Evolutionary conservation across 2,797 vertebrate genomes (phyloP).

Genomic region (Microctenopoma stevenorrisi): DNA sequence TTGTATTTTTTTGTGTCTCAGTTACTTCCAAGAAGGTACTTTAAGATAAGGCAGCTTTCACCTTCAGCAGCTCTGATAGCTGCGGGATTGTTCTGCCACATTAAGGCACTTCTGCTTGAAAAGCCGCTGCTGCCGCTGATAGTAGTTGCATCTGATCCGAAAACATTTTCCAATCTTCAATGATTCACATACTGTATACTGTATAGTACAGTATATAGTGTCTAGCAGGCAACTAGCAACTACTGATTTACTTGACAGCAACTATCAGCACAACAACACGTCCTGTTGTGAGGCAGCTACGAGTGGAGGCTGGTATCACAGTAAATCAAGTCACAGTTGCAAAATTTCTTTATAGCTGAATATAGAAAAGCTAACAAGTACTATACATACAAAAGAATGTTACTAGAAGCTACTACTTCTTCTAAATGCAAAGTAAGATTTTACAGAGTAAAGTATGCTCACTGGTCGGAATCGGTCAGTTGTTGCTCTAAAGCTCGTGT

Average conservation of each 20-base stretch:
- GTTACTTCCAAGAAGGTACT: not conserved
- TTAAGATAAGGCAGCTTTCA: slow-evolving; percentile 44
- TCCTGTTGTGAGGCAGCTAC: too few relatives aligned
- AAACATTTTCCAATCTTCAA: not conserved
- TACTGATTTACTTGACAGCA: too few relatives aligned
- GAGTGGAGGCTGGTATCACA: too few relatives aligned
- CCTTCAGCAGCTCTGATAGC: slow-evolving; percentile 50
- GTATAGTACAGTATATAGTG: too few relatives aligned
- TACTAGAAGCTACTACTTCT: not conserved
- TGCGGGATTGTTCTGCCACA: slow-evolving; percentile 13
- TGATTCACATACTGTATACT: not conserved
- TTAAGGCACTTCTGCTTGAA: slow-evolving; percentile 8
- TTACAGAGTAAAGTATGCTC: not conserved
- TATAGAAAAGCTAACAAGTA: too few relatives aligned
- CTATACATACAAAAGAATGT: too few relatives aligned
- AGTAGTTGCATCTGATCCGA: not conserved
- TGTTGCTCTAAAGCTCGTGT: not conserved
- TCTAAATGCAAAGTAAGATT: not conserved
- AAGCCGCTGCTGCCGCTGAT: not conserved
- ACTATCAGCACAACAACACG: too few relatives aligned
- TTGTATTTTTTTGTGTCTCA: not conserved
- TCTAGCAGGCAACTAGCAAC: too few relatives aligned
- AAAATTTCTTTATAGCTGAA: too few relatives aligned
- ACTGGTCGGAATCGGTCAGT: not conserved
- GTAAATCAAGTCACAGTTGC: too few relatives aligned